Percentiles rank a stretch among this genome's conserved stretches.
Conservation (phyloP, 1,140 invertebrate species). For the Drosophila biarmipes region DNA sequence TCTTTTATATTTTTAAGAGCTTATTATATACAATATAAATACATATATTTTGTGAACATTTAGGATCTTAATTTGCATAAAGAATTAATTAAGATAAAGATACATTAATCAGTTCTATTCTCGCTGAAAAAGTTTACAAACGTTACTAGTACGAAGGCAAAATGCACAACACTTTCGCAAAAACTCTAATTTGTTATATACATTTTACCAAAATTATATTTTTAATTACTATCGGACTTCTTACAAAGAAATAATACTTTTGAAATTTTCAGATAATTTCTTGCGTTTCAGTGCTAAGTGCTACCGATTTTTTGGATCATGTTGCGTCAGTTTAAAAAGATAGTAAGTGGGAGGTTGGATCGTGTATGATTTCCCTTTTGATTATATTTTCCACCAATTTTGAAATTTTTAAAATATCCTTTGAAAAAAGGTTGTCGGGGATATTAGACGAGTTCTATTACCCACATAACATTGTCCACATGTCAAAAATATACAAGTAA, state of each 20-base stretch:
- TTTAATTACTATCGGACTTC: not conserved
- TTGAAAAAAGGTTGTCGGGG: too few species aligned
- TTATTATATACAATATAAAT: not conserved
- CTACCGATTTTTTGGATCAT: too few species aligned
- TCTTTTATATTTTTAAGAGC: not conserved
- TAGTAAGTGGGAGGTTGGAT: too few species aligned
- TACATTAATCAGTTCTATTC: not conserved
- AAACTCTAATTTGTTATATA: not conserved
- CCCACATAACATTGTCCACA: too few species aligned
- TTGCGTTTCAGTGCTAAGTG: too few species aligned
- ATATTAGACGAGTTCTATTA: too few species aligned
- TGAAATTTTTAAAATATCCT: too few species aligned
- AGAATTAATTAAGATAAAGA: not conserved
- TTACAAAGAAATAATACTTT: not conserved
- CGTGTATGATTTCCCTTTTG: too few species aligned
- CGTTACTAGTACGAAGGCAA: not conserved
- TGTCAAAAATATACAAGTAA: too few species aligned
- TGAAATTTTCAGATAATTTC: not conserved
- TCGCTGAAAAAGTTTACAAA: not conserved
- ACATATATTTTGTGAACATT: not conserved
- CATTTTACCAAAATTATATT: not conserved
- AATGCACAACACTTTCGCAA: not conserved
- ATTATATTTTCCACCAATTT: too few species aligned
- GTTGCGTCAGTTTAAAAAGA: too few species aligned
- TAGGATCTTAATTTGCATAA: not conserved